Evolutionary conservation across 2,797 vertebrate genomes (phyloP).

Genomic region (Sebastes vulpes): DNA sequence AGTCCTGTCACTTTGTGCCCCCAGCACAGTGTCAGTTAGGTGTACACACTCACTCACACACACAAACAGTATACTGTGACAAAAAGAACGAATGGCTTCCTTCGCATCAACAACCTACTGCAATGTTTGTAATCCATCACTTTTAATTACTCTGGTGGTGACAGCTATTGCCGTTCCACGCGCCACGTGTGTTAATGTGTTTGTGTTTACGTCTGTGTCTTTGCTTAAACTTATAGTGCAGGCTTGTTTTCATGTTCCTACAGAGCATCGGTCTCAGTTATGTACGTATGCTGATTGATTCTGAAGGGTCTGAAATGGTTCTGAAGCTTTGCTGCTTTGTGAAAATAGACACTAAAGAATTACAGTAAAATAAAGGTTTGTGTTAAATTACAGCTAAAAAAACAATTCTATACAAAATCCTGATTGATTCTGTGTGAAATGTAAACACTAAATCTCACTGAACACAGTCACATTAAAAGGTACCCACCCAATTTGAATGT

Average conservation of each 20-base stretch:
- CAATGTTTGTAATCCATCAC: conserved; percentile 42
- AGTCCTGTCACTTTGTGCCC: background rate
- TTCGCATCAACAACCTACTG: conserved; percentile 33
- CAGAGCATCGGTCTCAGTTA: background rate
- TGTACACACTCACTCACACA: background rate
- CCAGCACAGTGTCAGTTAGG: background rate
- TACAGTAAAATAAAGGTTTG: background rate
- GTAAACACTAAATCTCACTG: background rate
- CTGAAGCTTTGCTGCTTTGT: background rate
- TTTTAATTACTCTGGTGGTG: conserved; percentile 52
- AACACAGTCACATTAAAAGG: background rate
- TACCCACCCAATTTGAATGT: background rate
- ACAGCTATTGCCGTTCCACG: background rate
- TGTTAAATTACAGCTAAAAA: background rate
- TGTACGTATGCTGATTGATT: background rate
- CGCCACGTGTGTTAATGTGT: background rate
- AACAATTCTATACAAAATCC: background rate
- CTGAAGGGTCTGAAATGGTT: background rate
- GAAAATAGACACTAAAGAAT: background rate
- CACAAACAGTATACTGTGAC: background rate
- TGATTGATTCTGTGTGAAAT: background rate
- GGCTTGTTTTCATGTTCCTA: background rate
- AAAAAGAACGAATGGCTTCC: conserved; percentile 10
- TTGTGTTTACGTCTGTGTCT: background rate
- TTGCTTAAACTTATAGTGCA: background rate